Evolutionary conservation across 2,888 invertebrate species (phyloP), one percentile per base, ranked within the genome.

Genomic region (Mimumesa dahlbomi): DNA sequence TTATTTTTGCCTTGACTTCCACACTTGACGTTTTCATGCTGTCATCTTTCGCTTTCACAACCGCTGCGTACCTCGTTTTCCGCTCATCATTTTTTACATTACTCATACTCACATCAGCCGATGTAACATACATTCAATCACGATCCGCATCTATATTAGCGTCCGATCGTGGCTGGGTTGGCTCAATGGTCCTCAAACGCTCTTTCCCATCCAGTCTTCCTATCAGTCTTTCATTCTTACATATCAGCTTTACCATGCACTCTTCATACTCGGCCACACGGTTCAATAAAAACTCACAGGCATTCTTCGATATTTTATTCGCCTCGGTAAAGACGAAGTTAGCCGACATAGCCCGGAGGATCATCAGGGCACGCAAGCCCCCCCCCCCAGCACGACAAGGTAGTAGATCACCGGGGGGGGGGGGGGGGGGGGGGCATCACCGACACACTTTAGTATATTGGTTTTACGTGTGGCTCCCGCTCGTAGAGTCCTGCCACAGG

Each of bases 1-100:
- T 6, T 0, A 50, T 29, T n/a, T 61, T 45, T 4, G 38, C 29
- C 7, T 58, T 58, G 25, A 58, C 48, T 9, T 40, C 1, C 16
- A 49, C 49, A 13, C 42, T 46, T 2, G 38, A 19, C 2, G 7
- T 1, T 29, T 43, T 25, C 19, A 2, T 13, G 1, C 14, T 13
- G 0, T 22, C 54, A 29, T 43, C 31, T 13, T 31, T 29, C 11
- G 48, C 1, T 5, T 6, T 38, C 0, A 62, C 48, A 2, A 54
- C 9, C 14, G 50, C 42, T 0, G 31, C 46, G 34, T 40, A 62
- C 2, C 7, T n/a, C n/a, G n/a, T n/a, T n/a, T n/a, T n/a, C n/a
- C n/a, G n/a, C n/a, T n/a, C n/a, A n/a, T n/a, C n/a, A 13, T 13
- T 31, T 45, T 7, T 42, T 6, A 1, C 11, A 16, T n/a, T 42